These are phyloP conservation scores for Euleptes europaea DNA, from an alignment of 2,113 vertebrate genomes.

Conservation along the genomic window DNA sequence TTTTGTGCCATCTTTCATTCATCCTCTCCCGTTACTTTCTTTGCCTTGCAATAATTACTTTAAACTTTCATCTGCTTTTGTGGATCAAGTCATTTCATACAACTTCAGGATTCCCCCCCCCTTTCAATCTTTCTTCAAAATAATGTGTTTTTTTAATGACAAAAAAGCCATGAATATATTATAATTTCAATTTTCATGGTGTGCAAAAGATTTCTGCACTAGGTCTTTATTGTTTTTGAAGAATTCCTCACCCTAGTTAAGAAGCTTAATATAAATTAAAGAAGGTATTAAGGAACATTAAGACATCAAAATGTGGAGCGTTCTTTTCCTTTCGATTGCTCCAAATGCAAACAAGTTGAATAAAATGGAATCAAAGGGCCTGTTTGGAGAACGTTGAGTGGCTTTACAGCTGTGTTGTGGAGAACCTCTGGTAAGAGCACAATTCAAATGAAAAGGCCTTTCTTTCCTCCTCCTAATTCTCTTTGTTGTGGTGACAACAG, in stretches of 20 bases:
- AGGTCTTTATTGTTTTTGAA: conserved; percentile 82
- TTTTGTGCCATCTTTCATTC: conserved; percentile 4
- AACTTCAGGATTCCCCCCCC: conserved; percentile 41
- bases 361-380: conserved; percentile 80
- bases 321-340: conserved; percentile 69
- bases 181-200: conserved; percentile 73
- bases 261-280: conserved; percentile 87
- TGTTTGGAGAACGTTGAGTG: conserved; percentile 70
- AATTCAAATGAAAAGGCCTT: conserved; percentile 68
- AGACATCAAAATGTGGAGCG: conserved; percentile 82
- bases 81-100: conserved; percentile 57
- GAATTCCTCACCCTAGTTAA: conserved; percentile 82
- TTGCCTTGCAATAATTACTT: conserved; percentile 49
- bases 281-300: conserved; percentile 83
- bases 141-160: conserved; percentile 46
- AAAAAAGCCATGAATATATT: conserved; percentile 61
- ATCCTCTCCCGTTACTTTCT: conserved; percentile 35
- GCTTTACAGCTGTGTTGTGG: conserved; percentile 73
- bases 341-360: conserved; percentile 76
- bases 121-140: conserved; percentile 66
- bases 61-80: conserved; percentile 52
- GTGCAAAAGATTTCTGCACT: conserved; percentile 71
- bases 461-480: conserved; percentile 74
- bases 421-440: conserved; percentile 69
- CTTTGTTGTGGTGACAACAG: conserved; percentile 79